A percentile compares a stretch with the other conserved stretches of the same genome.
phyloP scores from a whole-genome alignment of 2,113 vertebrate genomes.

The Chunga burmeisteri region DNA sequence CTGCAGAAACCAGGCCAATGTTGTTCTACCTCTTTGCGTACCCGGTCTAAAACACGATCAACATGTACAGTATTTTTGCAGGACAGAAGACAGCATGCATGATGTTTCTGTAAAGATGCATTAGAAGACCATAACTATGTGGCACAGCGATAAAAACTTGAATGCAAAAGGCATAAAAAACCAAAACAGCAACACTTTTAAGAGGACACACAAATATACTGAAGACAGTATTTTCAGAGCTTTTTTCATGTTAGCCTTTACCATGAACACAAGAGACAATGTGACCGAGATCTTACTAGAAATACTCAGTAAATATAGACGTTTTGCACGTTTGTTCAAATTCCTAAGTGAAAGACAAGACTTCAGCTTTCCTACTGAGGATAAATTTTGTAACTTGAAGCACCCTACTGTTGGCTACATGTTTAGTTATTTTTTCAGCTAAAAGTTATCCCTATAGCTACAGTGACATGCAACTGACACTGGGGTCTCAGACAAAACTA shows the following conservation, averaged over 20 bases:
- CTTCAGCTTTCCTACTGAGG: neutral
- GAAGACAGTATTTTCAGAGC: rapidly evolving
- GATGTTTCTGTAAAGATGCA: neutral
- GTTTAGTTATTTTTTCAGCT: neutral
- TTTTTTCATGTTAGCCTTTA: neutral
- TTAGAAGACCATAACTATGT: neutral
- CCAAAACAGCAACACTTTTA: neutral
- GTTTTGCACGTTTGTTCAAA: neutral
- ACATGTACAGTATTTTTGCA: neutral
- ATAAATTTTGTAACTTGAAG: neutral
- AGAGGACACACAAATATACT: neutral
- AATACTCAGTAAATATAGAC: neutral
- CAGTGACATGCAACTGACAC: neutral
- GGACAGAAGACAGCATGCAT: neutral
- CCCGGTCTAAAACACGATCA: rapidly evolving
- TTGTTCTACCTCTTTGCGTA: neutral
- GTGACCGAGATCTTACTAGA: neutral
- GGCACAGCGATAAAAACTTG: neutral
- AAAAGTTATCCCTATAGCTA: neutral
- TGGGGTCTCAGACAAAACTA: neutral
- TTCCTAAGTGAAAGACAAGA: neutral
- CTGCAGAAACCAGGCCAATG: neutral
- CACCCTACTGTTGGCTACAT: neutral
- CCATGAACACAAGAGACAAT: rapidly evolving
- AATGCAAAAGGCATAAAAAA: neutral